Percentiles rank a stretch among this genome's conserved stretches.
These are phyloP conservation scores for Propsilocerus akamusi DNA, from an alignment of 1,140 invertebrate species.

Conservation along the genomic window DNA sequence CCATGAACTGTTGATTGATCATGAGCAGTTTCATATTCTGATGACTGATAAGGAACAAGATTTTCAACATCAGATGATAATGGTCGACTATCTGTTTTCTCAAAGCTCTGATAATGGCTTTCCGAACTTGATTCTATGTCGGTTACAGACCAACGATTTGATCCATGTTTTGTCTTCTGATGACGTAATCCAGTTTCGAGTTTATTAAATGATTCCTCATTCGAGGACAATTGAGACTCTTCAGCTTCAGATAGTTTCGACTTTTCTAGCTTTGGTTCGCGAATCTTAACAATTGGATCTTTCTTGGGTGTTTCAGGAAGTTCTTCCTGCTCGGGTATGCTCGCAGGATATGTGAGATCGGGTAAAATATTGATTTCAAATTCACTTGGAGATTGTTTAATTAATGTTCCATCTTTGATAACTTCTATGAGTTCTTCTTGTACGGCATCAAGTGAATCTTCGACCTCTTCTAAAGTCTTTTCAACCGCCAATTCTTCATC, in stretches of 20 bases:
- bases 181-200: constrained; percentile 28
- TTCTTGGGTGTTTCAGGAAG: constrained; percentile 16
- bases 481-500: constrained; percentile 21
- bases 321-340: constrained; percentile 9
- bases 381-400: constrained; percentile 49
- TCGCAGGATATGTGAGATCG: not conserved
- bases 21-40: constrained; percentile 78
- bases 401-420: constrained; percentile 24
- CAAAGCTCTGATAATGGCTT: constrained; percentile 76
- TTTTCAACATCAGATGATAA: constrained; percentile 76
- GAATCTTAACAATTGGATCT: constrained; percentile 15
- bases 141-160: constrained; percentile 41
- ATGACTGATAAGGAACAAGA: constrained; percentile 40
- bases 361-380: constrained; percentile 40
- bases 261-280: constrained; percentile 12
- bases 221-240: constrained; percentile 9
- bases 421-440: constrained; percentile 37
- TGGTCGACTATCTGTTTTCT: constrained; percentile 62
- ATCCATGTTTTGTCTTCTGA: constrained; percentile 28
- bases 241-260: constrained; percentile 13
- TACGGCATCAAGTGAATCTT: constrained; percentile 42
- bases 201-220: constrained; percentile 25
- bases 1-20: constrained; percentile 43
- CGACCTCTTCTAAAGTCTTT: constrained; percentile 46
- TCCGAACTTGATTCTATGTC: constrained; percentile 74